Evolutionary conservation across 2,113 vertebrate species (phyloP), one percentile per base, ranked within the genome.

Genomic region (Antechinus stuartii): DNA sequence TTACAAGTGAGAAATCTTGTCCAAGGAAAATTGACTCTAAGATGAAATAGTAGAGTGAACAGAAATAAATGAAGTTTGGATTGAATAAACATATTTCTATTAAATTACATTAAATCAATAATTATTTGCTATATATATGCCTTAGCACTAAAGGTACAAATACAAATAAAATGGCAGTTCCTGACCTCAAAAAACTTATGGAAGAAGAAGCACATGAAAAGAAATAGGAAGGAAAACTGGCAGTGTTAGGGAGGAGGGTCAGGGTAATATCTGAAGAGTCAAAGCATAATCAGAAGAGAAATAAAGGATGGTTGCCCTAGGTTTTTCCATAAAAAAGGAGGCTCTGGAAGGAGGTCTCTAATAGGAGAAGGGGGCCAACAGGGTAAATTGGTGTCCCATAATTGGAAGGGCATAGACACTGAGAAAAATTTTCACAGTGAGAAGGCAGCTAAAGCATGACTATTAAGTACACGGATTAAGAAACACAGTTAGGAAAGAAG

Each of bases 1-100:
- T 94, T 10, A 53, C 68, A 54, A 35, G 35, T 91, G 54, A 90
- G 93, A 96, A 97, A 3, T 61, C n/a, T 30, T 90, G 0, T 52
- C 8, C 35, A 49, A 91, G 68, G 50, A 89, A 68, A 95, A 10
- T 8, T 84, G 96, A 76, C 19, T 23, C 27, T 91, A 42, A 89
- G 5, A 90, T 23, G 23, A 24, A 90, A 27, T 16, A 14, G n/a
- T 1, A 10, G 14, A 76, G 49, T 46, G 52, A 47, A 47, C 12
- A 54, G 25, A 26, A 26, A 0, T 47, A 3, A 55, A 25, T 27
- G 24, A 49, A 92, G 55, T 47, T 35, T 92, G 30, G 53, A 52
- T 68, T 68, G 61, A 68, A 68, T 68, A 35, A 35, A 30, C 30
- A 27, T 68, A 68, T 68, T 3, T 68, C 4, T 68, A 11, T 68